These are phyloP conservation scores for Plumapathes pennacea DNA, from an alignment of 92 coral and sea anemone genomes.

Conservation along the genomic window DNA sequence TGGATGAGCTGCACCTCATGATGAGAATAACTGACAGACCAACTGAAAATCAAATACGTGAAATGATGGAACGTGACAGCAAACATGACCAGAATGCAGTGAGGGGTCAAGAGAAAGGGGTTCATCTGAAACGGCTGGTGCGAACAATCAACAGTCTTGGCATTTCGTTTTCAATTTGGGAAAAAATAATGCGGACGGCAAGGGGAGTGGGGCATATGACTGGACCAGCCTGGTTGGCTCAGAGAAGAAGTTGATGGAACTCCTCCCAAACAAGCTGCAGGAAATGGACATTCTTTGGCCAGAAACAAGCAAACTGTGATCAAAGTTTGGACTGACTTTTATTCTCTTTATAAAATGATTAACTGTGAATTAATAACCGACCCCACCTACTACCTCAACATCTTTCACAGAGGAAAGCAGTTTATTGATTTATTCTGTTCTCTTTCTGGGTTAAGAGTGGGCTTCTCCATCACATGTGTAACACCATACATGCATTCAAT, in stretches of 20 bases:
- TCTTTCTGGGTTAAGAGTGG: conserved; percentile 5
- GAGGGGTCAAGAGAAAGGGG: conserved; percentile 35
- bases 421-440: conserved; percentile 34
- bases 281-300: conserved; percentile 16
- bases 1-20: conserved; percentile 30
- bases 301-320: conserved; percentile 33
- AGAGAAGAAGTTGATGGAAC: conserved; percentile 33
- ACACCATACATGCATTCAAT: conserved; percentile 48
- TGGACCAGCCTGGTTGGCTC: conserved; percentile 47
- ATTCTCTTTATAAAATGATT: conserved; percentile 26
- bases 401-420: conserved; percentile 8
- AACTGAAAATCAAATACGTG: conserved; percentile 8
- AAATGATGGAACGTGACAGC: conserved; percentile 21
- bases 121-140: conserved; percentile 6
- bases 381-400: conserved; percentile 1
- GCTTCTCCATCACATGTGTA: conserved; percentile 9
- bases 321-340: conserved; percentile 15
- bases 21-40: conserved; percentile 20
- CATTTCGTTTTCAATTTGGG: conserved; percentile 49
- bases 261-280: conserved; percentile 42
- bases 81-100: conserved; percentile 9
- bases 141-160: conserved; percentile 26
- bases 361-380: conserved; percentile 4
- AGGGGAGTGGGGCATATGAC: conserved; percentile 18
- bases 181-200: conserved; percentile 48